Evolutionary conservation across 2,888 invertebrate species (phyloP).

Genomic region (Heliconius erato): DNA sequence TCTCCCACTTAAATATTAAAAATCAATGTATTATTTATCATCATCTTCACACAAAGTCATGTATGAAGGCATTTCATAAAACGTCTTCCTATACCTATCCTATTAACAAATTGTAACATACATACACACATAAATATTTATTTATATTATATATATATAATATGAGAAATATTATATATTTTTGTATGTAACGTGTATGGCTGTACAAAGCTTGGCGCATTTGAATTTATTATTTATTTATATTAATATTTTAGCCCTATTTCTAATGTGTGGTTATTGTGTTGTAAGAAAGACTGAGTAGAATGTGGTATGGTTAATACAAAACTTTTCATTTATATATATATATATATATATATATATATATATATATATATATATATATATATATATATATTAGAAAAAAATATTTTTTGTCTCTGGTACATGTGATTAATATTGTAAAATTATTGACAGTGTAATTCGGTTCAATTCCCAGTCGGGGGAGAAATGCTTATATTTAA

Average conservation of each 20-base stretch:
- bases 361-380: too few species aligned
- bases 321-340: neutral
- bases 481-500: too few species aligned
- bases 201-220: constrained; percentile 25
- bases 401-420: neutral
- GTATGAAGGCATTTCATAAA: neutral
- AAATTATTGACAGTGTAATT: too few species aligned
- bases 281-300: constrained; percentile 46
- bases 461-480: too few species aligned
- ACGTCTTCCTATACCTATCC: neutral
- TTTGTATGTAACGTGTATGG: constrained; percentile 28
- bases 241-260: constrained; percentile 20
- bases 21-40: neutral
- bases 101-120: neutral
- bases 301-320: constrained; percentile 28
- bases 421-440: neutral
- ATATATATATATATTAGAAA: neutral
- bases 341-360: too few species aligned
- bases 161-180: constrained; percentile 5
- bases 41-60: neutral
- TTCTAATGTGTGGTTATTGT: constrained; percentile 31
- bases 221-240: constrained; percentile 22
- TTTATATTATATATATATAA: constrained; percentile 1
- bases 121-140: neutral
- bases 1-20: neutral